Evolutionary conservation across 2,888 invertebrate species (phyloP).

Genomic region (Drosophila mimetica): DNA sequence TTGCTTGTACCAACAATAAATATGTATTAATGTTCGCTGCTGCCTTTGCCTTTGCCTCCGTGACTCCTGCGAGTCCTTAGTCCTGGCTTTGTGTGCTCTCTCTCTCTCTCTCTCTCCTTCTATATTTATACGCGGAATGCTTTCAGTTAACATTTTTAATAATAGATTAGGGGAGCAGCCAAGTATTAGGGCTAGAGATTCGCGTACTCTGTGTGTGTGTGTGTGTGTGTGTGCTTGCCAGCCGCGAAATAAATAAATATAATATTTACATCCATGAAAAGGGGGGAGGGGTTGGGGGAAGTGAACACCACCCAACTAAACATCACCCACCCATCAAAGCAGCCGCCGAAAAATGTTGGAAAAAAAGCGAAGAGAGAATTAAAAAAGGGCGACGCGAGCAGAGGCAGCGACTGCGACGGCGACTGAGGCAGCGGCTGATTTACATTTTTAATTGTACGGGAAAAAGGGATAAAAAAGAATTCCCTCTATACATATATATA

Average conservation of each 20-base stretch:
- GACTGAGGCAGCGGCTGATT: constrained; percentile 66
- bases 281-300: neutral
- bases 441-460: constrained; percentile 80
- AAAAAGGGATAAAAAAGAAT: constrained; percentile 46
- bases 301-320: constrained; percentile 35
- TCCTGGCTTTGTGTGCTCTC: constrained; percentile 14
- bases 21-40: constrained; percentile 73
- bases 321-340: constrained; percentile 31
- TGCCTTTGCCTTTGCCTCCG: neutral
- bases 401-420: constrained; percentile 2
- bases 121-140: constrained; percentile 50
- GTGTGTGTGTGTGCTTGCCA: constrained; percentile 20
- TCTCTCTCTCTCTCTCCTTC: constrained; percentile 11
- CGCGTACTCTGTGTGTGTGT: neutral
- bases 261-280: constrained; percentile 34
- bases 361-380: constrained; percentile 11
- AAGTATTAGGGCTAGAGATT: neutral
- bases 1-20: constrained; percentile 80
- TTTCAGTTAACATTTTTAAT: constrained; percentile 59
- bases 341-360: constrained; percentile 34
- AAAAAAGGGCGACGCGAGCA: constrained; percentile 28
- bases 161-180: constrained; percentile 47
- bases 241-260: constrained; percentile 48
- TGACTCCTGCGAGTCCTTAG: constrained; percentile 9
- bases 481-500: constrained; percentile 12